These are phyloP conservation scores for Phalloptychus januarius DNA, from an alignment of 2,797 vertebrate species.

Conservation along the genomic window DNA sequence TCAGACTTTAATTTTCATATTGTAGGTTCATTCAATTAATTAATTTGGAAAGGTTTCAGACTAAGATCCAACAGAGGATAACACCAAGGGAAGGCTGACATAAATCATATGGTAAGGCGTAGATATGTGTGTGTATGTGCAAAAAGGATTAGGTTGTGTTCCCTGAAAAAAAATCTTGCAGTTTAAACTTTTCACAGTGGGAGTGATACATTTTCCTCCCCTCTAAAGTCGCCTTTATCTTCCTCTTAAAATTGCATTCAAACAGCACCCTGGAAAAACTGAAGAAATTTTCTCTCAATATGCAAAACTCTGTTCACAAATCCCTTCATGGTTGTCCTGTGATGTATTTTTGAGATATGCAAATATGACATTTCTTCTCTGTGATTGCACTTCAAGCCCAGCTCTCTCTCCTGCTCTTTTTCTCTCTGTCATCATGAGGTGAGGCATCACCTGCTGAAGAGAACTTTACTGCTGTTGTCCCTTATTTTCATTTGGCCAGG, in stretches of 20 bases:
- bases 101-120: conserved; percentile 8
- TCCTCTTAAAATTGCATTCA: conserved; percentile 61
- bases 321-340: conserved; percentile 58
- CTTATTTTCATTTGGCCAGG: background rate
- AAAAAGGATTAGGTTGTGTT: background rate
- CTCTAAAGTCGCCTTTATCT: conserved; percentile 63
- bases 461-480: conserved; percentile 11
- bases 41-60: conserved; percentile 20
- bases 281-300: conserved; percentile 61
- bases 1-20: conserved; percentile 19
- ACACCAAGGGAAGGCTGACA: conserved; percentile 22
- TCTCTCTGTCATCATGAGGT: conserved; percentile 36
- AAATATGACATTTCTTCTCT: conserved; percentile 75
- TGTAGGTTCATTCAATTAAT: conserved; percentile 25
- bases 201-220: conserved; percentile 33
- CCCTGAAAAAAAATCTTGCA: conserved; percentile 31
- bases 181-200: conserved; percentile 18
- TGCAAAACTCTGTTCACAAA: conserved; percentile 65
- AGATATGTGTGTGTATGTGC: background rate
- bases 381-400: conserved; percentile 59
- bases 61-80: conserved; percentile 12
- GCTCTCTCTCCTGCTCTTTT: conserved; percentile 10
- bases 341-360: conserved; percentile 76
- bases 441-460: conserved; percentile 50
- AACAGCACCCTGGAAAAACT: conserved; percentile 53